Conservation (phyloP, 2,113 vertebrate species). For the Butorides virescens region DNA sequence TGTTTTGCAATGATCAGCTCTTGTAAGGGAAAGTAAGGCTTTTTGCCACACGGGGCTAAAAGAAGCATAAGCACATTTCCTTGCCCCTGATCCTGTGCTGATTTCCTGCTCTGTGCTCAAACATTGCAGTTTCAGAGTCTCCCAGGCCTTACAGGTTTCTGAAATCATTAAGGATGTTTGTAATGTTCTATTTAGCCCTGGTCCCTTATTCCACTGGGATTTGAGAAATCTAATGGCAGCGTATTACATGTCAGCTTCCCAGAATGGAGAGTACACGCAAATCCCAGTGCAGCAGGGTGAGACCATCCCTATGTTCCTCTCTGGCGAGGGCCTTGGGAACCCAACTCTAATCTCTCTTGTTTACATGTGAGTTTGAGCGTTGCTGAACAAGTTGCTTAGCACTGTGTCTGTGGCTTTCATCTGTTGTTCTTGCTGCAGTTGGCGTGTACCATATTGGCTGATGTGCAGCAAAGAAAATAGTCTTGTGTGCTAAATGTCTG, state of each 20-base stretch:
- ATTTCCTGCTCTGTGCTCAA: background rate
- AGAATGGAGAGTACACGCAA: background rate
- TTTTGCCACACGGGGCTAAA: background rate
- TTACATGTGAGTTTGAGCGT: background rate
- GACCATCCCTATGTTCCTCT: background rate
- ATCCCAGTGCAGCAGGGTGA: background rate
- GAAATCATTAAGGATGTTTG: background rate
- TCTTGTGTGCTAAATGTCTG: background rate
- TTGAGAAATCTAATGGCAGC: background rate
- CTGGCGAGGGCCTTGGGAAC: background rate
- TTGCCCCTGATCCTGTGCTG: background rate
- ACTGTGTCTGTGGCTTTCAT: constrained; percentile 46
- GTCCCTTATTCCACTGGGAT: background rate
- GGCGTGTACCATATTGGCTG: constrained; percentile 11
- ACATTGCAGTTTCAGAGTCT: background rate
- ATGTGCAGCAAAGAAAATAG: constrained; percentile 3
- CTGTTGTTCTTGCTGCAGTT: constrained; percentile 21
- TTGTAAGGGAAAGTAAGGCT: background rate
- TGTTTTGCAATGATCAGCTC: background rate
- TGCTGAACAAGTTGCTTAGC: constrained; percentile 48
- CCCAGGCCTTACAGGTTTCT: background rate
- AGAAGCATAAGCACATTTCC: background rate
- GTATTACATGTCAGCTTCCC: background rate
- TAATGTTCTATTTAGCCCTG: background rate
- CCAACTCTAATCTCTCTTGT: background rate